Conservation (phyloP, 2,113 vertebrate species). For the Seriola aureovittata region DNA sequence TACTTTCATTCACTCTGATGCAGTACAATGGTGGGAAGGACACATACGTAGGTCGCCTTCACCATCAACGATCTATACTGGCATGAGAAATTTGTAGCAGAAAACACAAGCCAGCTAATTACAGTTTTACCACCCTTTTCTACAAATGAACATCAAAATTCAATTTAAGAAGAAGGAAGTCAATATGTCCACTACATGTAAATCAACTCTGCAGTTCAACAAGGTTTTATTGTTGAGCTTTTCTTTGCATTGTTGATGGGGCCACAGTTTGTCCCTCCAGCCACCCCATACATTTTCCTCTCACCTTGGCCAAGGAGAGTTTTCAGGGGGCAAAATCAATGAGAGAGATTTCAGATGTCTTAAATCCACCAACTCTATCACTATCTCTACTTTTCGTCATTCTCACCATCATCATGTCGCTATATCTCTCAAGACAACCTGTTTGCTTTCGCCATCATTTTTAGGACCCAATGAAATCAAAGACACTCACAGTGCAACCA, state of each 20-base stretch:
- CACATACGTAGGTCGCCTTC: too few species aligned
- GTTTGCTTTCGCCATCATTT: background rate
- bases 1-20: too few species aligned
- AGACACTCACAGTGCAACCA: background rate
- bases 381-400: conserved; percentile 5
- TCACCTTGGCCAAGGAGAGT: conserved; percentile 21
- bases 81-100: too few species aligned
- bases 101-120: too few species aligned
- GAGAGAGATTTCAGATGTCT: conserved; percentile 9
- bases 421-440: background rate
- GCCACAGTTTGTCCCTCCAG: conserved; percentile 1
- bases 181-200: too few species aligned
- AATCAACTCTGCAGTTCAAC: background rate
- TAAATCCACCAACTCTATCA: background rate
- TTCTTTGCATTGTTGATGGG: background rate
- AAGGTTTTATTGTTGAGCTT: background rate
- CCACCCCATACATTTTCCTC: background rate
- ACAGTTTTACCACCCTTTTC: too few species aligned
- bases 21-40: too few species aligned
- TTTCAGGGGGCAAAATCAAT: conserved; percentile 3
- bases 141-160: too few species aligned
- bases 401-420: background rate
- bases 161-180: too few species aligned
- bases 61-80: too few species aligned
- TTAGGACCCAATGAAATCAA: background rate